Evolutionary conservation across 2,797 vertebrate genomes (phyloP), one percentile per base, ranked within the genome.

Genomic region (Etheostoma perlongum): DNA sequence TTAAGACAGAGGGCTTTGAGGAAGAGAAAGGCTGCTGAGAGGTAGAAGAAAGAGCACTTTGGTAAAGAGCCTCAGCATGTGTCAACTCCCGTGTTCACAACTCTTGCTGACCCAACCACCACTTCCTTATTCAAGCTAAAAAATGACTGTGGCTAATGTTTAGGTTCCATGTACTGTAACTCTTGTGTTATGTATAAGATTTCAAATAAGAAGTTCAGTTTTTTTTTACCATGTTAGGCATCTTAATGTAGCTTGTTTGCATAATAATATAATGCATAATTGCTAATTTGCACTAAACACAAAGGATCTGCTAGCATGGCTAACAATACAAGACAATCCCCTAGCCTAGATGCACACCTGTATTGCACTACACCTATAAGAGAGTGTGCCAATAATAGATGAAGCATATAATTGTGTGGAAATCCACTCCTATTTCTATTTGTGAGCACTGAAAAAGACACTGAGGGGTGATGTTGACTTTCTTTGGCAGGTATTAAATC

Each of bases 1-100:
- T 51, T 13, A 54, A 64, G 53, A 69, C 8, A 1, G 3, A 40
- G 49, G 49, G 59, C 33, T 68, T 16, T 0, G n/a, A 73, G 23
- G 44, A 21, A 58, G 4, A 47, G 19, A 53, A 63, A 79, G 57
- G 59, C 40, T 48, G 48, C 4, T 0, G 18, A 46, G 46, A 67
- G 74, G 51, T 30, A 63, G 13, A 40, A 61, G 51, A 64, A 44
- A 63, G 18, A 66, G 63, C 14, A 36, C 81, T 87, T 82, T 76
- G 60, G 78, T 72, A 71, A 81, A 83, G 47, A 72, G 16, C n/a
- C 7, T 51, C 4, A 71, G 33, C 36, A 47, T 10, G 8, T 30
- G 16, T 54, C 19, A 42, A 33, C 23, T 25, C 7, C 21, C 2
- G 49, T 7, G 5, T 8, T 33, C 5, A 0, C 15, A 0, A 40